Base-by-base conservation (phyloP, 2,113 vertebrate species). In the Ranitomeya variabilis region DNA sequence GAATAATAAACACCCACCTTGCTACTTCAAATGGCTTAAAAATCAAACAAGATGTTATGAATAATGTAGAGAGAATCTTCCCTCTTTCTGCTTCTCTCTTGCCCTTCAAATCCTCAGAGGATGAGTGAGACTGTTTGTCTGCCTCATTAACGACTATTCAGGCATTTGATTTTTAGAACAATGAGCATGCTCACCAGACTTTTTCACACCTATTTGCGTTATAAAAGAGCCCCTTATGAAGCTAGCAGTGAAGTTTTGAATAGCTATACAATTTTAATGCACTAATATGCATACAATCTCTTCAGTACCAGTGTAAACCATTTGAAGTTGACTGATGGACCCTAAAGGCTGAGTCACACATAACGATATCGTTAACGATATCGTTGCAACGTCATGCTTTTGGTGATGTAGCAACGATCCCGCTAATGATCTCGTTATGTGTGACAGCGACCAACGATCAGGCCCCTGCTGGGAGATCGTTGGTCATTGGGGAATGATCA, bases 111-210 rank as follows among this genome's bases (percentile, higher is more conserved):
- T 96, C 97, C 96, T 96, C 93, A 86, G 96, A 95, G 95, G 95
- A 92, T 94, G 95, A 94, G 92, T 92, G 91, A 94, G 94, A 93
- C 94, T 96, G 93, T 95, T 97, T 95, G 95, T 95, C 94, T 94
- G 95, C 95, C 95, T 96, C 95, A 97, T 97, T 96, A 96, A 94
- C 31, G 92, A 93, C 94, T 94, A 93, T 92, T 95, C 95, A 95
- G 94, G 94, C 96, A 95, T 95, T 96, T 96, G 95, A 96, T 96
- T 96, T 96, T 93, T 79, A 94, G 95, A 96, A 94, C 94, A 94
- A 94, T 93, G 92, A 93, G 90, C 7, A 89, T n/a, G 91, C 94
- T 94, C 91, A 90, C 92, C 82, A 78, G 91, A 92, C 94, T 95
- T 64, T 94, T 95, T 95, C 95, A 94, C 93, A 94, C 92, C 91